Conservation (phyloP, 2,113 vertebrate species). For the Pterophyllum scalare region DNA sequence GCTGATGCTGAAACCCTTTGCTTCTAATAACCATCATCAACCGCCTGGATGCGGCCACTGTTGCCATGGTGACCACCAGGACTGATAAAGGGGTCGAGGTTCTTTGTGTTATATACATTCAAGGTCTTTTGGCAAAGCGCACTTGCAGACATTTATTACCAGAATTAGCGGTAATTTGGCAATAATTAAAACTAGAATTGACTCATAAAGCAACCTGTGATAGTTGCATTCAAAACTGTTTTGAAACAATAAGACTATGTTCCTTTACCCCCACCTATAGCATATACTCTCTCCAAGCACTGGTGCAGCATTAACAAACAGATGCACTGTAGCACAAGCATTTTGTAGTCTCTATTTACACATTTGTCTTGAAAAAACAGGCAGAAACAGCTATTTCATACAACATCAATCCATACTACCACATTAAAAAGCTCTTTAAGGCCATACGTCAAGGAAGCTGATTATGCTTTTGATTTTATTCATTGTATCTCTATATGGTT, state of each 20-base stretch:
- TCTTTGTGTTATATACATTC: conserved; percentile 42
- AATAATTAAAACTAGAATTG: background rate
- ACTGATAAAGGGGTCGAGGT: conserved; percentile 43
- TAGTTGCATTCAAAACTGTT: background rate
- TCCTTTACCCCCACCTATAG: background rate
- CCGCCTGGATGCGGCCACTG: conserved; percentile 56
- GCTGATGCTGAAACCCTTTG: conserved; percentile 25
- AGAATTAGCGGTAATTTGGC: background rate
- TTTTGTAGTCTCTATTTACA: background rate
- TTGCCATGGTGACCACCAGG: conserved; percentile 68
- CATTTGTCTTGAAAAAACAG: background rate
- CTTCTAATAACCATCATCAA: conserved; percentile 39
- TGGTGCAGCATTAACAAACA: background rate
- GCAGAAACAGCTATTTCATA: background rate
- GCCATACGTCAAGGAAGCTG: background rate
- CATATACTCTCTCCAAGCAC: background rate
- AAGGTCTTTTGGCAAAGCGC: conserved; percentile 41
- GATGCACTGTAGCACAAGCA: too few relatives aligned
- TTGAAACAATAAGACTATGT: background rate
- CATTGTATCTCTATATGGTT: background rate
- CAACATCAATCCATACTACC: background rate
- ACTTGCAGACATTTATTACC: conserved; percentile 21
- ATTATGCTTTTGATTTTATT: background rate
- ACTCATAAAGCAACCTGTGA: conserved; percentile 6
- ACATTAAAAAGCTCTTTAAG: background rate